These are phyloP conservation scores for Axea sp. DNA, from an alignment of 2,888 invertebrate species.

Conservation along the genomic window DNA sequence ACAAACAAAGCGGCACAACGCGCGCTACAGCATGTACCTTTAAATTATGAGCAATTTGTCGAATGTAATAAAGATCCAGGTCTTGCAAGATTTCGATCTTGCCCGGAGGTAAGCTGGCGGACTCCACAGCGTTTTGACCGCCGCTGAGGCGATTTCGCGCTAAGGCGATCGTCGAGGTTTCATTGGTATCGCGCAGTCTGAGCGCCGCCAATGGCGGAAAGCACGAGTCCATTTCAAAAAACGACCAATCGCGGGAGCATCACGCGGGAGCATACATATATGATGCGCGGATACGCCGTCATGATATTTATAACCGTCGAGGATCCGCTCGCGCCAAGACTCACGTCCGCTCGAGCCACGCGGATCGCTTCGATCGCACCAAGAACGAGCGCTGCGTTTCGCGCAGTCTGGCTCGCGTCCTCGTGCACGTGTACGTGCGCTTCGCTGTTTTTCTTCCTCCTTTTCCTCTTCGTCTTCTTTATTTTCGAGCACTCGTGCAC, in stretches of 20 bases:
- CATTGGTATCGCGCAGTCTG: slow-evolving; percentile 76
- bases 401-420: background rate
- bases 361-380: slow-evolving; percentile 6
- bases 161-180: slow-evolving; percentile 67
- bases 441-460: slow-evolving; percentile 22
- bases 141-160: slow-evolving; percentile 73
- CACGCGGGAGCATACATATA: slow-evolving; percentile 6
- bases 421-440: background rate
- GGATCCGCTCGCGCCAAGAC: background rate
- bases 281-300: slow-evolving; percentile 7
- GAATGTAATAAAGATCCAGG: slow-evolving; percentile 81
- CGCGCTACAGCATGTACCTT: slow-evolving; percentile 76
- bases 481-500: slow-evolving; percentile 24
- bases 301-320: slow-evolving; percentile 27
- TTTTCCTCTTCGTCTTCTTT: slow-evolving; percentile 16
- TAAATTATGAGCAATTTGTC: slow-evolving; percentile 81
- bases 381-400: slow-evolving; percentile 7
- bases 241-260: slow-evolving; percentile 11
- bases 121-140: slow-evolving; percentile 65
- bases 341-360: slow-evolving; percentile 2
- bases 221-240: slow-evolving; percentile 79
- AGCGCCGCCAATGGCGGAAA: slow-evolving; percentile 80
- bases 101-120: slow-evolving; percentile 68
- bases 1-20: no score
- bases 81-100: slow-evolving; percentile 81